Evolutionary conservation across 2,797 vertebrate genomes (phyloP).

Genomic region (Coreius guichenoti): DNA sequence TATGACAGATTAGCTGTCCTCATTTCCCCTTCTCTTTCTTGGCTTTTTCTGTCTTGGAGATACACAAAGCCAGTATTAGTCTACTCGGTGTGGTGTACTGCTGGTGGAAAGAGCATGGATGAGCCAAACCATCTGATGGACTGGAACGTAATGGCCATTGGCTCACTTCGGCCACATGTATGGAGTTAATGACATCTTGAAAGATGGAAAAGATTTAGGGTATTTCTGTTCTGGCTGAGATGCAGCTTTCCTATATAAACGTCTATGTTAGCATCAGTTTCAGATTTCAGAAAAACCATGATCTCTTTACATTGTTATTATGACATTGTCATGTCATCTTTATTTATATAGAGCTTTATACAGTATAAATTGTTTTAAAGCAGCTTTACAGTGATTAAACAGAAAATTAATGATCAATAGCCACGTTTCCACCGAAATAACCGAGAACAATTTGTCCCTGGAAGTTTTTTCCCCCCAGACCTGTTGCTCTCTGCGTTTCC

Average conservation of each 20-base stretch:
- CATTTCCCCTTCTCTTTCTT: neutral
- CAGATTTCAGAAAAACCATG: neutral
- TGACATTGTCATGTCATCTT: neutral
- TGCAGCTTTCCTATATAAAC: neutral
- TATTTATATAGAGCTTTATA: neutral
- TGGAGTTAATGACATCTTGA: constrained; percentile 13
- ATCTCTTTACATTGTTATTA: neutral
- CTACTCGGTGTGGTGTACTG: neutral
- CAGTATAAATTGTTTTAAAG: neutral
- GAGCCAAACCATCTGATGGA: constrained; percentile 34
- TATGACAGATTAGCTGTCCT: constrained; percentile 14
- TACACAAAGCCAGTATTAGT: neutral
- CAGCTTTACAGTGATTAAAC: neutral
- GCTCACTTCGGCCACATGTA: constrained; percentile 2
- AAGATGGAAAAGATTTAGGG: neutral
- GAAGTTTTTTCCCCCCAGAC: no score
- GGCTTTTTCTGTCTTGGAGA: neutral
- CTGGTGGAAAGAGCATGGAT: constrained; percentile 1
- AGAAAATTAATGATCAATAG: neutral
- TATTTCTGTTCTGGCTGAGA: constrained; percentile 4
- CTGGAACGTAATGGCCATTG: constrained; percentile 21
- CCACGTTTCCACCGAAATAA: no score
- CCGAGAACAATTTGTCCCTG: no score
- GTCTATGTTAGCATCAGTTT: neutral
- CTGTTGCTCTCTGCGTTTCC: no score